A percentile compares a stretch with the other conserved stretches of the same genome.
These are phyloP conservation scores for Chascanopsetta lugubris DNA, from an alignment of 2,113 vertebrate species.

Conservation along the genomic window DNA sequence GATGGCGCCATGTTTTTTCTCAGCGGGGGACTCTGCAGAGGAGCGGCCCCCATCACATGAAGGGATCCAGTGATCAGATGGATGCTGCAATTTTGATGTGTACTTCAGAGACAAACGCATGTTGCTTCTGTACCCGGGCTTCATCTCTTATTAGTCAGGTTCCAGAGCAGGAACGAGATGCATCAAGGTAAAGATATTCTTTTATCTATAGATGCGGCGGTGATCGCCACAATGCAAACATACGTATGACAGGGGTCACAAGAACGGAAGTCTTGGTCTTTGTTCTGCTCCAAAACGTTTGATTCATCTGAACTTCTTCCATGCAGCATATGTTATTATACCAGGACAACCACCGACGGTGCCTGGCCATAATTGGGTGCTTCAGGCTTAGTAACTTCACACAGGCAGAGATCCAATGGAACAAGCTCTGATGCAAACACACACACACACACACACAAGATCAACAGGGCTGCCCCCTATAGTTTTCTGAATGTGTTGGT, in stretches of 20 bases:
- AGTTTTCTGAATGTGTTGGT: conserved; percentile 18
- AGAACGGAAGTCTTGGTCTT: conserved; percentile 25
- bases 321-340: conserved; percentile 18
- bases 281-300: conserved; percentile 36
- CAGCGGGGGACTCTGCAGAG: conserved; percentile 3
- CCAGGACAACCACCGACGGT: conserved; percentile 19
- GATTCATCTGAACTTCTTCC: conserved; percentile 49
- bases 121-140: conserved; percentile 24
- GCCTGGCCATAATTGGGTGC: conserved; percentile 47
- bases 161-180: background rate
- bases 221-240: conserved; percentile 39
- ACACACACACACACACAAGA: background rate
- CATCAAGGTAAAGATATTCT: conserved; percentile 3
- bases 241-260: conserved; percentile 37
- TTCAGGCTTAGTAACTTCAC: conserved; percentile 43
- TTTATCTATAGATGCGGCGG: conserved; percentile 3
- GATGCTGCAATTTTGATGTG: conserved; percentile 27
- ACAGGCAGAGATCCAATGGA: conserved; percentile 16
- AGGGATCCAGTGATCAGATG: conserved; percentile 41
- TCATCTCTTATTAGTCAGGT: conserved; percentile 25
- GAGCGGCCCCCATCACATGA: conserved; percentile 34
- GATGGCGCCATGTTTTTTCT: conserved; percentile 27
- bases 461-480: background rate
- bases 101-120: conserved; percentile 48
- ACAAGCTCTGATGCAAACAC: conserved; percentile 6